These are phyloP conservation scores for Cydia pomonella DNA, from an alignment of 1,140 invertebrate species.

Conservation along the genomic window DNA sequence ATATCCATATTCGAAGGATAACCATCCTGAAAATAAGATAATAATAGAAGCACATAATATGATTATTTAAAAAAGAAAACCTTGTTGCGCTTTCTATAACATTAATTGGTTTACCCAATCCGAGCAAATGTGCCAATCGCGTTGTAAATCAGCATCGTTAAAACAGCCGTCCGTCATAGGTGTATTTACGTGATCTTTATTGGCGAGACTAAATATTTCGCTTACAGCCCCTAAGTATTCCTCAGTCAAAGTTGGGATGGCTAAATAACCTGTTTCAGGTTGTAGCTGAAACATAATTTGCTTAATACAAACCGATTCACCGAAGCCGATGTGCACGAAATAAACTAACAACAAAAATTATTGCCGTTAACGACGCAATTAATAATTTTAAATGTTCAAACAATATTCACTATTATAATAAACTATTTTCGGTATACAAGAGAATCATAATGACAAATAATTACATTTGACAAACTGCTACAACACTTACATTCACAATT, in stretches of 20 bases:
- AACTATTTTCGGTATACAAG: too few relatives aligned
- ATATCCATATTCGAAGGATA: conserved; percentile 70
- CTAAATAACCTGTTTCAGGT: conserved; percentile 57
- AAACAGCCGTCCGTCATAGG: conserved; percentile 63
- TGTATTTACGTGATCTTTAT: conserved; percentile 60
- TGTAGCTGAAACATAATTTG: conserved; percentile 51
- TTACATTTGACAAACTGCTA: too few relatives aligned
- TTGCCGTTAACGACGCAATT: too few relatives aligned
- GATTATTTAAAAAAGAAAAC: background rate
- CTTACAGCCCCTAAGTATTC: conserved; percentile 61
- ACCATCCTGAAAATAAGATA: conserved; percentile 54
- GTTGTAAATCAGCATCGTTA: conserved; percentile 60
- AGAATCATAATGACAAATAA: too few relatives aligned
- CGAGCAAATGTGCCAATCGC: conserved; percentile 70
- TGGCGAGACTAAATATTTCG: conserved; percentile 54
- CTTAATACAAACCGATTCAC: background rate
- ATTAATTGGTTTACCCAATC: conserved; percentile 52
- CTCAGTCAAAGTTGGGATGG: conserved; percentile 59
- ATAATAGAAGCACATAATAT: background rate
- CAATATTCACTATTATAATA: too few relatives aligned
- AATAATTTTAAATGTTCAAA: too few relatives aligned
- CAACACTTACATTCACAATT: conserved; percentile 49
- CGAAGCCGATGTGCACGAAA: too few relatives aligned
- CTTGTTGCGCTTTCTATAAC: background rate
- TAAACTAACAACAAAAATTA: background rate